Conservation (phyloP, 1,140 invertebrate species). For the Aphidius ervi region DNA sequence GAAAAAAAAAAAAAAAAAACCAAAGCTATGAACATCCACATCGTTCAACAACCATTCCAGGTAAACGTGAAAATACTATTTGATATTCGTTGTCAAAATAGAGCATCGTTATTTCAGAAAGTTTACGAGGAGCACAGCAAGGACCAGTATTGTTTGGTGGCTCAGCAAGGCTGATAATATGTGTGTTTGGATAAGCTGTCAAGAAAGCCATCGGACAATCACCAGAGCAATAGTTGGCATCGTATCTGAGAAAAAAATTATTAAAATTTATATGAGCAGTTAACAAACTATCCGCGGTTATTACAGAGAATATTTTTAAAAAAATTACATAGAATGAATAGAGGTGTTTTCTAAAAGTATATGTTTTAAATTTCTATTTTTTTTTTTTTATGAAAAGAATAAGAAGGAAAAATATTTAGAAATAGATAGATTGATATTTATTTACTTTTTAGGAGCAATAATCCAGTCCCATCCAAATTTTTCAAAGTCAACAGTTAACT, state of each 20-base stretch:
- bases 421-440: slow-evolving; percentile 5
- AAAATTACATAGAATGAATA: too few relatives aligned
- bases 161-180: slow-evolving; percentile 74
- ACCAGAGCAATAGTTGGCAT: slow-evolving; percentile 94
- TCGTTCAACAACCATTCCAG: slow-evolving; percentile 89
- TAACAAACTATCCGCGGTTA: too few relatives aligned
- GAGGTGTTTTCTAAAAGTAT: too few relatives aligned
- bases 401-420: background rate
- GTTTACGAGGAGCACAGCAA: slow-evolving; percentile 84
- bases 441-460: slow-evolving; percentile 81
- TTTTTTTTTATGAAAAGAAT: too few relatives aligned
- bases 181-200: slow-evolving; percentile 89
- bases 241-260: slow-evolving; percentile 59
- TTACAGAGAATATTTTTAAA: too few relatives aligned
- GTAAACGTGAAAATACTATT: slow-evolving; percentile 82
- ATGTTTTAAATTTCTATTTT: too few relatives aligned
- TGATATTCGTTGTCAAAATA: slow-evolving; percentile 87
- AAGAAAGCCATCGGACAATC: slow-evolving; percentile 88
- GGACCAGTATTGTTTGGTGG: slow-evolving; percentile 70
- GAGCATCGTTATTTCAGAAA: slow-evolving; percentile 87
- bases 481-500: slow-evolving; percentile 91
- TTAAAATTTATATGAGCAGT: background rate
- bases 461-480: slow-evolving; percentile 99
- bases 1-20: background rate
- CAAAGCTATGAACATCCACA: slow-evolving; percentile 83